Conservation (phyloP, 1,140 invertebrate species). For the Eupeodes corollae region DNA sequence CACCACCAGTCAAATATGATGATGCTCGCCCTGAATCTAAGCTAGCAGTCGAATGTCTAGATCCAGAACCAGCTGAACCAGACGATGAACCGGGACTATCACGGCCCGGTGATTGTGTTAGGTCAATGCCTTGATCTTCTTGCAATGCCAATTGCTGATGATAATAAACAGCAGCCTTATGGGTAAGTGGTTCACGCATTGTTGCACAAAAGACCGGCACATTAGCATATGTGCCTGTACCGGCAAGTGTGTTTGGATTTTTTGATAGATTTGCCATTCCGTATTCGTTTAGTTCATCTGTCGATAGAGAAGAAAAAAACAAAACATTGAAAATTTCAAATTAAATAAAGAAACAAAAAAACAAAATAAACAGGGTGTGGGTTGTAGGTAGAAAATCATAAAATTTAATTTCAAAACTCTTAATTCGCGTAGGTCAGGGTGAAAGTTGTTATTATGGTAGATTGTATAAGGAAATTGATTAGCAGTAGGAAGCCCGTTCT, state of each 20-base stretch:
- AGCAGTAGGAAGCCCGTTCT: too few species aligned
- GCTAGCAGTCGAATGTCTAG: conserved; percentile 81
- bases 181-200: conserved; percentile 45
- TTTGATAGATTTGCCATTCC: background rate
- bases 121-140: conserved; percentile 59
- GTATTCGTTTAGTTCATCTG: background rate
- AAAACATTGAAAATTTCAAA: too few species aligned
- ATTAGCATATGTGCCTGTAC: background rate
- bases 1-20: conserved; percentile 39
- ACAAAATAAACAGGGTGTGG: too few species aligned
- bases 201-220: conserved; percentile 19
- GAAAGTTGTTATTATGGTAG: too few species aligned
- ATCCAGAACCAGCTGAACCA: conserved; percentile 61
- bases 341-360: too few species aligned
- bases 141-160: conserved; percentile 62
- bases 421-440: too few species aligned
- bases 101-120: conserved; percentile 72
- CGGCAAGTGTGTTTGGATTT: background rate
- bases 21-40: conserved; percentile 86
- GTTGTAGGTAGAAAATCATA: too few species aligned
- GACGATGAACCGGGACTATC: conserved; percentile 82
- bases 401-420: too few species aligned
- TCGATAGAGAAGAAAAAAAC: background rate
- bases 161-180: conserved; percentile 59
- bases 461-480: too few species aligned